phyloP scores from a whole-genome alignment of 2,797 vertebrate genomes.

The Picus viridis region DNA sequence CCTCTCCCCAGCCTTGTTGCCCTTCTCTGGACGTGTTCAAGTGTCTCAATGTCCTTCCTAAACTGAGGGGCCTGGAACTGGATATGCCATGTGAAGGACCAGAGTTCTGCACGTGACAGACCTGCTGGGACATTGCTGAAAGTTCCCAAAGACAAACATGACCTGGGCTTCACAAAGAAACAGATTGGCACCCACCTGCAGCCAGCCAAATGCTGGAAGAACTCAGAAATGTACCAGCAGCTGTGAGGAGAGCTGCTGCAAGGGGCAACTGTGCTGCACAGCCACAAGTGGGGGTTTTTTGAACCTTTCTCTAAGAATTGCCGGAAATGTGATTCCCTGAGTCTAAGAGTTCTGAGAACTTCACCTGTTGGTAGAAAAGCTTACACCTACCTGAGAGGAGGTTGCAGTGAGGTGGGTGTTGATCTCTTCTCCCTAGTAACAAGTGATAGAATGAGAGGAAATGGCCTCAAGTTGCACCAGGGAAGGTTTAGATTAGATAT shows the following conservation, averaged over 20 bases:
- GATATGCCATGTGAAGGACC: too few relatives aligned
- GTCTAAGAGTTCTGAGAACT: not conserved
- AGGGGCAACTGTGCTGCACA: not conserved
- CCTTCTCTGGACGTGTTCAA: too few relatives aligned
- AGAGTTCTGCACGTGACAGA: not conserved
- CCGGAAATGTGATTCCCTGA: not conserved
- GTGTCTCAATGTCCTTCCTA: too few relatives aligned
- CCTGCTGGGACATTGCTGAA: not conserved
- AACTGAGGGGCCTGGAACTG: too few relatives aligned
- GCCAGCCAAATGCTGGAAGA: not conserved
- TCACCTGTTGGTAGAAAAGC: not conserved
- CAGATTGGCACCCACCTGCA: not conserved
- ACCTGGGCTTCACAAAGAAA: not conserved
- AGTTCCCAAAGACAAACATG: not conserved
- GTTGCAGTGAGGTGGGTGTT: too few relatives aligned
- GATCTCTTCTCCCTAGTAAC: too few relatives aligned
- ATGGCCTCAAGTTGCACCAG: too few relatives aligned
- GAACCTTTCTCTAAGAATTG: not conserved
- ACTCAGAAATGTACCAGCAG: not conserved
- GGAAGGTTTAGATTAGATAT: too few relatives aligned
- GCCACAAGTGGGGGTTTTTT: not conserved
- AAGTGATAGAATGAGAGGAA: too few relatives aligned
- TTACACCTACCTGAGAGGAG: too few relatives aligned
- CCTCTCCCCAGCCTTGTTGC: too few relatives aligned
- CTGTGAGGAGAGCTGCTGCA: not conserved